phyloP scores from a whole-genome alignment of 2,113 vertebrate species.

The Nothocercus nigrocapillus region DNA sequence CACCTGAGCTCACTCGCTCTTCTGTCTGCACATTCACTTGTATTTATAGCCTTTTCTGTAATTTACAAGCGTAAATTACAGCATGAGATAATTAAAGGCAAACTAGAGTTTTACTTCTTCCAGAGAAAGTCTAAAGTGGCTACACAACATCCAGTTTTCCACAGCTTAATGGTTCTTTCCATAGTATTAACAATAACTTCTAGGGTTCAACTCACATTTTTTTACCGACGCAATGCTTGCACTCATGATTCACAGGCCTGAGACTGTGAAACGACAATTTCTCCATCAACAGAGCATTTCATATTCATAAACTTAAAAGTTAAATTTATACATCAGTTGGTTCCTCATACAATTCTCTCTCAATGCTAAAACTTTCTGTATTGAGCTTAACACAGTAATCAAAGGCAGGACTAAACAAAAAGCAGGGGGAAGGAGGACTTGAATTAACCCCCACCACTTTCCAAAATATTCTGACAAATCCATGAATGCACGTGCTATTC shows the following conservation, averaged over 20 bases:
- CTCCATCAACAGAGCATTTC: background rate
- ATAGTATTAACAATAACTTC: background rate
- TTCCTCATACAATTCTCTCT: background rate
- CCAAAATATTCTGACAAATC: background rate
- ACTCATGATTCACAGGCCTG: background rate
- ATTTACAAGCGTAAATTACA: no score
- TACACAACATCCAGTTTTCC: background rate
- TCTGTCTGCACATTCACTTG: background rate
- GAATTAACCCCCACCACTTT: background rate
- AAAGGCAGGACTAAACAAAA: background rate
- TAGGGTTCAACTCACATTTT: no score
- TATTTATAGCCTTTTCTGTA: background rate
- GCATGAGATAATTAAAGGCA: background rate
- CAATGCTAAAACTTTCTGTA: background rate
- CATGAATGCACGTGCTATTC: background rate
- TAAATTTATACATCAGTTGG: background rate
- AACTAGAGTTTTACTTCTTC: background rate
- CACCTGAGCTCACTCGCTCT: background rate
- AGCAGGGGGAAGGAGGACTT: background rate
- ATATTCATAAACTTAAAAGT: background rate
- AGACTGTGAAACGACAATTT: background rate
- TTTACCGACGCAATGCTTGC: no score
- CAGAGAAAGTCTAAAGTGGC: background rate
- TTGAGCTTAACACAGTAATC: background rate
- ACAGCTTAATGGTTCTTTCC: background rate